Evolutionary conservation across 2,113 vertebrate species (phyloP).

Genomic region (Alouatta palliata): DNA sequence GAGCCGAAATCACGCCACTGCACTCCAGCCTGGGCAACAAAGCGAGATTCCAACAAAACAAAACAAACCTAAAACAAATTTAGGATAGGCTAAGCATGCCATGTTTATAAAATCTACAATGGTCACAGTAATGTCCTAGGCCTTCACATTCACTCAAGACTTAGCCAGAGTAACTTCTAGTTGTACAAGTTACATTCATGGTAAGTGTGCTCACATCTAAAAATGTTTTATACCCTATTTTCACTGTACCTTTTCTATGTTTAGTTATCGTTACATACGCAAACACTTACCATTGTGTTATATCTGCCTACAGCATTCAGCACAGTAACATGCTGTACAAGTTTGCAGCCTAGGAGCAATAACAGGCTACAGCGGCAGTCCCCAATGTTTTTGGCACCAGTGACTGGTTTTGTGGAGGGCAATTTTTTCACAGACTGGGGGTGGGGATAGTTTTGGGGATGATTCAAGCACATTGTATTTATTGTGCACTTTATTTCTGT

Average conservation of each 20-base stretch:
- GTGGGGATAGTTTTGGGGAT: too few relatives aligned
- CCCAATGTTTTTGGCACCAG: too few relatives aligned
- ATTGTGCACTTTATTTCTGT: too few relatives aligned
- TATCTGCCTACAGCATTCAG: background rate
- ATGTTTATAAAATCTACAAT: background rate
- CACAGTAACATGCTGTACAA: background rate
- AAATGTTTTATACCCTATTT: background rate
- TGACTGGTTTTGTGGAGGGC: too few relatives aligned
- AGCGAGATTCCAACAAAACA: too few relatives aligned
- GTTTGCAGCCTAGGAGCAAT: background rate
- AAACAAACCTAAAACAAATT: too few relatives aligned
- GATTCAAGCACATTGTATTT: too few relatives aligned
- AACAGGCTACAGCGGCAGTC: background rate
- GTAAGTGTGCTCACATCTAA: background rate
- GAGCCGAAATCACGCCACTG: too few relatives aligned
- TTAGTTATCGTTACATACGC: background rate
- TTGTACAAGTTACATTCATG: background rate
- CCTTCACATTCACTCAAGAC: background rate
- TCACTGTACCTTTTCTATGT: background rate
- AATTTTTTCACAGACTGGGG: too few relatives aligned
- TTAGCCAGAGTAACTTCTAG: background rate
- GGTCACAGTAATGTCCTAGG: background rate
- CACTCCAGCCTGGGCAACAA: too few relatives aligned
- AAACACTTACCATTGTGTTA: background rate
- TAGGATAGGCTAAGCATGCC: background rate